phyloP scores from a whole-genome alignment of 1,140 invertebrate genomes.

The Leptopilina boulardi region DNA sequence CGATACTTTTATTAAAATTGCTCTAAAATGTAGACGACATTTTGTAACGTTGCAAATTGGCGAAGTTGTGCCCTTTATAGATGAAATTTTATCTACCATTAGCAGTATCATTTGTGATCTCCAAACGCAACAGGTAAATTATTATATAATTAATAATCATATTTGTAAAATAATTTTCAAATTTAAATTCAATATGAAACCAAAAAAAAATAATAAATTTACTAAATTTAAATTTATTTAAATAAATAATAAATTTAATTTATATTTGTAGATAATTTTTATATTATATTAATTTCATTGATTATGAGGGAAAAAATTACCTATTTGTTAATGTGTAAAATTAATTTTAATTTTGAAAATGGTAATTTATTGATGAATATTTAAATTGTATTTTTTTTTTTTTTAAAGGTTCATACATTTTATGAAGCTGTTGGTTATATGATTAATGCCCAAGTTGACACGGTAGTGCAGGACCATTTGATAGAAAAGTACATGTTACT shows the following conservation, averaged over 20 bases:
- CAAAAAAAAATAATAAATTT: not conserved
- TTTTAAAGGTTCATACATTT: conserved; percentile 96
- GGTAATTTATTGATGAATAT: not conserved
- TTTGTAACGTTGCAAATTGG: conserved; percentile 98
- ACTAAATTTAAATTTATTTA: too few relatives aligned
- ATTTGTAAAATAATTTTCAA: not conserved
- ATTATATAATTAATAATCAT: conserved; percentile 33
- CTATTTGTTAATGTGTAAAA: not conserved
- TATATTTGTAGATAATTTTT: too few relatives aligned
- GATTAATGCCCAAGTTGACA: conserved; percentile 96
- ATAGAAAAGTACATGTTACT: conserved; percentile 99
- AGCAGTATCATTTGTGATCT: conserved; percentile 99
- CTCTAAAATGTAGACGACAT: conserved; percentile 98
- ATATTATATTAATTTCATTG: too few relatives aligned
- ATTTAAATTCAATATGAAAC: conserved; percentile 14
- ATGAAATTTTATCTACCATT: conserved; percentile 97
- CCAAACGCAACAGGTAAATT: conserved; percentile 92
- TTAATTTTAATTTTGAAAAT: not conserved
- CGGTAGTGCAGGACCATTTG: conserved; percentile 91
- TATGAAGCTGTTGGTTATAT: conserved; percentile 99
- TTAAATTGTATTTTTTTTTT: conserved; percentile 11
- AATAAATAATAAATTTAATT: too few relatives aligned
- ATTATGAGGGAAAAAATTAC: too few relatives aligned
- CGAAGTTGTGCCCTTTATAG: conserved; percentile 98
- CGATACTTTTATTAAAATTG: conserved; percentile 99